Evolutionary conservation across 2,797 vertebrate species (phyloP), one percentile per base, ranked within the genome.

Genomic region (Pseudocheirus occidentalis): DNA sequence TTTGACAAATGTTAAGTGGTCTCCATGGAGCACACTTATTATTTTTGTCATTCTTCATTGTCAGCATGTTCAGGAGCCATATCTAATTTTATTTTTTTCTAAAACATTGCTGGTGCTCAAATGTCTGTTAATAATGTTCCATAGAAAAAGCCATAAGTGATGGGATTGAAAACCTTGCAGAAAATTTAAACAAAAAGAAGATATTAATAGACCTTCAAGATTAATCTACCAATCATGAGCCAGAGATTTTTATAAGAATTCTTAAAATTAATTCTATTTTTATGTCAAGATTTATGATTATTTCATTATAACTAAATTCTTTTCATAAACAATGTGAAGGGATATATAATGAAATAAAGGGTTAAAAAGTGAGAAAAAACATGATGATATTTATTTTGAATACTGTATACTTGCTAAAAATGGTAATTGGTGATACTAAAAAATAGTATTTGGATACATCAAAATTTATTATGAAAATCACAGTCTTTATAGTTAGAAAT

Each of bases 51-150:
- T 92, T 91, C 91, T 92, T 3, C 92, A 94, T 66, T 91, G 28
- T 66, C 14, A 87, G 73, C 2, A 34, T 73, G 46, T 92, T 57
- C 0, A 54, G 93, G 7, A 92, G 87, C 93, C 73, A 46, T 95
- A 94, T 87, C 7, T 93, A 91, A 66, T 56, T 90, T 62, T 90
- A 53, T 92, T 56, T 91, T 58, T 94, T 95, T 91, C 52, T 53
- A 94, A 96, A 93, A 46, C 24, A 91, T 40, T 59, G 27, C 14
- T 92, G 55, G 18, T 16, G 53, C 59, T 91, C 18, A 93, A 50
- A 54, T 95, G 4, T 90, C 46, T 90, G 18, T 28, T 87, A 27
- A 40, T 59, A 58, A 89, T 10, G 0, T 91, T 87, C 5, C 24
- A 27, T 2, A 91, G 92, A 90, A 91, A 66, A 87, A 66, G 24